These are phyloP conservation scores for Callaeas wilsoni DNA, from an alignment of 2,113 vertebrate species.

Conservation along the genomic window DNA sequence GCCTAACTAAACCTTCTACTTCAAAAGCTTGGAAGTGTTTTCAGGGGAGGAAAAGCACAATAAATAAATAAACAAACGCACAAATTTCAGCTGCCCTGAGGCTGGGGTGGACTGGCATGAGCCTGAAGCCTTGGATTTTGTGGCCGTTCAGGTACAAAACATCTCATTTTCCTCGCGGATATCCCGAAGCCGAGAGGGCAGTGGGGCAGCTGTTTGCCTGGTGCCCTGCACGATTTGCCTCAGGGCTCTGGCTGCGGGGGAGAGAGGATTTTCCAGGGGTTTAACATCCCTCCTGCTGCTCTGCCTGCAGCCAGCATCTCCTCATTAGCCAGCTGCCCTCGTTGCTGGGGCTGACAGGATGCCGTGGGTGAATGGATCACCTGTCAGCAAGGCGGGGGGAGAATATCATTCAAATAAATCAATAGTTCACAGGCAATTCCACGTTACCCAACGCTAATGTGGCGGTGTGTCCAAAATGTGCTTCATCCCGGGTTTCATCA, in stretches of 20 bases:
- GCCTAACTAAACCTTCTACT: background rate
- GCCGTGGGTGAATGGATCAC: slow-evolving; percentile 36
- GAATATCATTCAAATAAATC: slow-evolving; percentile 47
- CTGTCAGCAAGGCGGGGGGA: slow-evolving; percentile 20
- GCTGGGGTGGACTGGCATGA: background rate
- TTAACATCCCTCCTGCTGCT: background rate
- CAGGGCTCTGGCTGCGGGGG: background rate
- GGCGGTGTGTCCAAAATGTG: background rate
- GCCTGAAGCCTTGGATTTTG: background rate
- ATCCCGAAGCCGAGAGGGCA: background rate
- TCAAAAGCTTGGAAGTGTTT: background rate
- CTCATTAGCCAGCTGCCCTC: slow-evolving; percentile 63
- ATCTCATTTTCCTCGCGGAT: background rate
- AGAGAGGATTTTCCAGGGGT: background rate
- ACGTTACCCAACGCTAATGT: background rate
- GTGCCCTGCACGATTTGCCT: background rate
- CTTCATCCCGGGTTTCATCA: background rate
- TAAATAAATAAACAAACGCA: background rate
- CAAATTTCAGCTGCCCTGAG: background rate
- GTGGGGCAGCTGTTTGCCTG: background rate
- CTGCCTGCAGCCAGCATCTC: background rate
- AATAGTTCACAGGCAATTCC: slow-evolving; percentile 26
- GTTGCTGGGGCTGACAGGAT: background rate
- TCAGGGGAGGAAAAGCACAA: background rate
- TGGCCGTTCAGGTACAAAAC: background rate